Evolutionary conservation across 2,797 vertebrate species (phyloP), one percentile per base, ranked within the genome.

Genomic region (Poeciliopsis infans): DNA sequence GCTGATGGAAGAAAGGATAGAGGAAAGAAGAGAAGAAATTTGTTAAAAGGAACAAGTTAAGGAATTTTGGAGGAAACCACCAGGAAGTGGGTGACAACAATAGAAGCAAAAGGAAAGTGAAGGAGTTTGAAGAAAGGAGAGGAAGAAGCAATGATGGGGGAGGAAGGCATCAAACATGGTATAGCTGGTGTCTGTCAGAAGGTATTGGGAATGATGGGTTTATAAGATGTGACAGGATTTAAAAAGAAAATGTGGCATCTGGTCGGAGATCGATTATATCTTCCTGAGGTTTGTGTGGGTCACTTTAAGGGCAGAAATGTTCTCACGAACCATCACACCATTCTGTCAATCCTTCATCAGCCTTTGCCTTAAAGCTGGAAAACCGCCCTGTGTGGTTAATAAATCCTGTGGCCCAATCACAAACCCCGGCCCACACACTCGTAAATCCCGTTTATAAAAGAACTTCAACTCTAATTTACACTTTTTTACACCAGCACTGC

Each of bases 261-360:
- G 76, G 55, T 61, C 72, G 72, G 77, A 81, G 80, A 75, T 73
- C 23, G 25, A 49, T 41, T 83, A 74, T 84, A 79, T 82, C 70
- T 80, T 81, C 75, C 76, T 23, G 75, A 76, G 87, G 79, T 81
- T 68, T 76, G 69, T 73, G 41, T 39, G 83, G 91, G 92, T 94
- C 89, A 86, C 49, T 25, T 84, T 66, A 73, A 88, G 89, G 87
- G 78, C 90, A 93, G 87, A 90, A 95, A 95, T 95, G 86, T 95
- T 94, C 94, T 89, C 93, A 94, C 88, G 91, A 92, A 95, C 93
- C 72, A 4, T 41, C 88, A 87, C 85, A 90, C 92, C 45, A 81
- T 18, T 59, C 31, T 43, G 51, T 46, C 66, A 68, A 72, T 28
- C 49, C 74, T 61, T 69, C 36, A 31, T 57, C 66, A 69, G 43